These are phyloP conservation scores for Sarcophaga variegata DNA, from an alignment of 2,888 invertebrate species.

Conservation along the genomic window DNA sequence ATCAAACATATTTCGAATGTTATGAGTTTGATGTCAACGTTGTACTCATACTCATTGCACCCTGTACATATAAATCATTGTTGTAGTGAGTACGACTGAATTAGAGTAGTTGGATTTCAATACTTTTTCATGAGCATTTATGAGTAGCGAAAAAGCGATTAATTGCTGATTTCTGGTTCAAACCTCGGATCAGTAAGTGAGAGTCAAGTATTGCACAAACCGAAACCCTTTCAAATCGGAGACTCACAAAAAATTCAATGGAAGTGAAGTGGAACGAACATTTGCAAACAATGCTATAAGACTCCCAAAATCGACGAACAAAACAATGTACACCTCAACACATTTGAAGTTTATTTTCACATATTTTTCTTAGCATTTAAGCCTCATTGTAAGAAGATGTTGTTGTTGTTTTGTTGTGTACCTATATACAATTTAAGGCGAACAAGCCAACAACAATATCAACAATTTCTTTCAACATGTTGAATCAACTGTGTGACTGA, in stretches of 20 bases:
- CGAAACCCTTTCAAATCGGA: not conserved
- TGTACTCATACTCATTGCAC: too few species aligned
- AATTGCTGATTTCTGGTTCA: too few species aligned
- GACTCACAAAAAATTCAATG: constrained; percentile 43
- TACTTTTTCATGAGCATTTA: too few species aligned
- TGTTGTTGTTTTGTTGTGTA: not conserved
- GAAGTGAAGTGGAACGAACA: constrained; percentile 16
- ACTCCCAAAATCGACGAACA: not conserved
- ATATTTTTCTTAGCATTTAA: not conserved
- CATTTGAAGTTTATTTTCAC: constrained; percentile 8
- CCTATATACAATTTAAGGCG: not conserved
- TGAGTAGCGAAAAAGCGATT: too few species aligned
- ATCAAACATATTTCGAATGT: too few species aligned
- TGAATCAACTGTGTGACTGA: constrained; percentile 70
- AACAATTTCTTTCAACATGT: constrained; percentile 52
- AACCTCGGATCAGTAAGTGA: not conserved
- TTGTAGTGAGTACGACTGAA: too few species aligned
- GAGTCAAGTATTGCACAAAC: not conserved
- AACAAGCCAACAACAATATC: not conserved
- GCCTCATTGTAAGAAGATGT: not conserved
- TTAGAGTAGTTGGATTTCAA: too few species aligned
- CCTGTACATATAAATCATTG: too few species aligned
- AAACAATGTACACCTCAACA: constrained; percentile 17
- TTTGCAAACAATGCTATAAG: constrained; percentile 13
- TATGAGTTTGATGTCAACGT: too few species aligned